Evolutionary conservation across 2,888 invertebrate genomes (phyloP), one percentile per base, ranked within the genome.

Genomic region (Piscicola geometra): DNA sequence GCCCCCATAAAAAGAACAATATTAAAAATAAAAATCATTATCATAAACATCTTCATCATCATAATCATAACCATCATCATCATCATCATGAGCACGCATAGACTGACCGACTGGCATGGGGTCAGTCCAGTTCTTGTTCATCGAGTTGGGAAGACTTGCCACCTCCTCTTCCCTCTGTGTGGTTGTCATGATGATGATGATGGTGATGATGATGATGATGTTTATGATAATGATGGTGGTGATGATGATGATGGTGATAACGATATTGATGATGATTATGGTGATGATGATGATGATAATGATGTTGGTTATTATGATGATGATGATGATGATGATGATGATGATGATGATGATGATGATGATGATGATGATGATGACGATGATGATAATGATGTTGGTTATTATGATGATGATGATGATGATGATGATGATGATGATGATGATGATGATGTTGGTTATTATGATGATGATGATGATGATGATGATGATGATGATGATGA

Each of bases 111-210:
- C 94, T 0, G 96, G 94, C 77, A 97, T 85, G 0, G 97, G 97
- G 87, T 97, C 97, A 78, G 94, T 94, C 96, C 96, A 97, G 86
- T 93, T 93, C 85, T 94, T 94, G 82, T 92, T 93, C 0, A 93
- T 87, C 5, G 90, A 91, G 12, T 84, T 81, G 1, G 86, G 86
- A 25, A 85, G 83, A 0, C 92, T 90, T 83, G 94, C 93, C 88
- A 93, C 91, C 86, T 96, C 95, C 80, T 93, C 91, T 83, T 96
- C 95, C 35, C 96, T 78, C 79, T 85, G 60, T 25, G 25, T 9
- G 21, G 25, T 56, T 3, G 25, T 25, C 15, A 25, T 56, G 60
- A 56, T 15, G 21, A 47, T 47, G n/a, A n/a, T n/a, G n/a, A n/a
- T n/a, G n/a, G n/a, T n/a, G n/a, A n/a, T n/a, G n/a, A n/a, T n/a